Evolutionary conservation across 2,888 invertebrate genomes (phyloP), one percentile per base, ranked within the genome.

Genomic region (Drosophila affinis): DNA sequence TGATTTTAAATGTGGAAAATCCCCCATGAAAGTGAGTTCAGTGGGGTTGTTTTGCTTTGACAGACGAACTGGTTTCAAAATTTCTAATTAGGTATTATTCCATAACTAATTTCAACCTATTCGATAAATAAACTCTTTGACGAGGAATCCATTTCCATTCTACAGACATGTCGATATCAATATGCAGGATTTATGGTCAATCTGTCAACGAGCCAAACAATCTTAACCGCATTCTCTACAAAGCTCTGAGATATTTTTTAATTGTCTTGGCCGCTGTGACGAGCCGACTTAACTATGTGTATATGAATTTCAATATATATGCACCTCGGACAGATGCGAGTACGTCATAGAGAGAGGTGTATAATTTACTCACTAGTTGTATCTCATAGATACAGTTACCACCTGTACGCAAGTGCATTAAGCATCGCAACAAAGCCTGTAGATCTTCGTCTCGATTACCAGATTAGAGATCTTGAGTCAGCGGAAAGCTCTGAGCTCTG

Each of bases 251-350:
- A 3, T 10, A 24, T 49, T 51, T 48, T 17, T 12, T 44, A 51
- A 32, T 49, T 69, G 27, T n/a, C 27, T 49, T 51, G 47, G 17
- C 44, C 49, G 52, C 55, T 54, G 52, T 63, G 73, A 60, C 73
- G 64, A 45, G n/a, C 39, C 24, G 24, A 60, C 59, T 72, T 72
- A 64, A 53, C 64, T 72, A 72, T 58, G 54, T 18, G 72, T 58
- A 58, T 24, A 24, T 24, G 24, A 0, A 14, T 55, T 58, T 49
- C 46, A 63, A 58, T 63, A 52, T 27, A 60, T 24, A 48, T 44
- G 56, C 21, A 47, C 45, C 27, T 14, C 21, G 14, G 57, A 62
- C 56, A 58, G 56, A 29, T 14, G 27, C 39, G 52, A 61, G 29
- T 73, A 60, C 73, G 73, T 72, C 73, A 72, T 47, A 39, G 39